These are phyloP conservation scores for Akabosia matsudoensis DNA, from an alignment of 1,140 invertebrate genomes.

Conservation along the genomic window DNA sequence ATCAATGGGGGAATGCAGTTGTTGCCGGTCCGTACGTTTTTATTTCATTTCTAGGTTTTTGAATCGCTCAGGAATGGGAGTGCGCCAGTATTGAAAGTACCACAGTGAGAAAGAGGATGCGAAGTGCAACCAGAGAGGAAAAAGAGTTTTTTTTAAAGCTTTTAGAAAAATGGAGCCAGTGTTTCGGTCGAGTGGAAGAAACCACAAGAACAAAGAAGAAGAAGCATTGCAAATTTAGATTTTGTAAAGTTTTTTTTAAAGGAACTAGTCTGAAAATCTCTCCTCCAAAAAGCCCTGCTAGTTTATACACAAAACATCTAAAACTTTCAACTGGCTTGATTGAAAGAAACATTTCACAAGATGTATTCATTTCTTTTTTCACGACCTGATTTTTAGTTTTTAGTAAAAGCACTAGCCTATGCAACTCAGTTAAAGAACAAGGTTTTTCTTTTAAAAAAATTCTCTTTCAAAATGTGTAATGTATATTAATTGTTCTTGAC, in stretches of 20 bases:
- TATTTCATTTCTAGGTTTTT: background rate
- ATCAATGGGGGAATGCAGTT: too few species aligned
- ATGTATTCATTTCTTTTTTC: background rate
- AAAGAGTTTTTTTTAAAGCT: background rate
- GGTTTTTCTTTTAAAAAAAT: background rate
- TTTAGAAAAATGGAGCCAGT: background rate
- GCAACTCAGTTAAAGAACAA: too few species aligned
- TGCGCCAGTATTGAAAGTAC: too few species aligned
- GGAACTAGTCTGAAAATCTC: conserved; percentile 3
- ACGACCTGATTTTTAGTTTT: background rate
- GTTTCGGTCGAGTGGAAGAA: conserved; percentile 10
- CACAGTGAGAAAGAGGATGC: background rate
- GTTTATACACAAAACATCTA: too few species aligned
- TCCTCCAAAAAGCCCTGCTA: background rate
- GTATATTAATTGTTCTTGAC: background rate
- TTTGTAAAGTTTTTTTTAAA: too few species aligned
- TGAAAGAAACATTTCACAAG: background rate
- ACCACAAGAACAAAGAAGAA: background rate
- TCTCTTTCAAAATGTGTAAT: background rate
- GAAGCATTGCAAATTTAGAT: background rate
- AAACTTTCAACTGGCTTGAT: background rate
- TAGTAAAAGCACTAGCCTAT: background rate
- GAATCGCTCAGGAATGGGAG: background rate
- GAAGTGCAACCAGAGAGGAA: background rate
- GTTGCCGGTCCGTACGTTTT: too few species aligned